Evolutionary conservation across 2,888 invertebrate genomes (phyloP).

Genomic region (Spisula subtruncata): DNA sequence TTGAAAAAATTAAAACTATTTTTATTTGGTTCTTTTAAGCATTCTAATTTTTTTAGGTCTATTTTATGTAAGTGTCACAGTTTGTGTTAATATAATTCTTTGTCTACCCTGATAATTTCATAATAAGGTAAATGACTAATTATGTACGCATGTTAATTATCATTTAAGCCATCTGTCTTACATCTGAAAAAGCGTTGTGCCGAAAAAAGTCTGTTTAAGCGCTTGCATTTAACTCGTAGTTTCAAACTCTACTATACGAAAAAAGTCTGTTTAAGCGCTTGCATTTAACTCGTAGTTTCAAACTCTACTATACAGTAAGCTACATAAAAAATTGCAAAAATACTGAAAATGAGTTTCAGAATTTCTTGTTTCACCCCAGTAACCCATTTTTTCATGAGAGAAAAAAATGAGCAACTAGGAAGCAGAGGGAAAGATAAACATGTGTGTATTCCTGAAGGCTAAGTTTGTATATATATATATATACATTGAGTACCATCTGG

Average conservation of each 20-base stretch:
- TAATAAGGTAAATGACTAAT: too few species aligned
- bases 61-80: too few species aligned
- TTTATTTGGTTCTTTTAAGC: too few species aligned
- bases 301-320: not conserved
- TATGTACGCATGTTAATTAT: too few species aligned
- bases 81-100: too few species aligned
- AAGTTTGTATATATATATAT: not conserved
- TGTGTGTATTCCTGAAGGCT: conserved; percentile 14
- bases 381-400: conserved; percentile 14
- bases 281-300: not conserved
- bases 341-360: conserved; percentile 12
- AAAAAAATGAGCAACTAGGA: conserved; percentile 4
- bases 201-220: not conserved
- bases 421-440: not conserved
- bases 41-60: too few species aligned
- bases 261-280: not conserved
- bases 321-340: too few species aligned
- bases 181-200: not conserved
- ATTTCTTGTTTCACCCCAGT: not conserved
- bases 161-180: not conserved
- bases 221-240: not conserved
- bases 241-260: not conserved
- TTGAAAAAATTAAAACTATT: too few species aligned
- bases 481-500: not conserved
- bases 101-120: too few species aligned